phyloP scores from a whole-genome alignment of 53 echinoderm and acorn worm genomes.

The Henricia sp. region DNA sequence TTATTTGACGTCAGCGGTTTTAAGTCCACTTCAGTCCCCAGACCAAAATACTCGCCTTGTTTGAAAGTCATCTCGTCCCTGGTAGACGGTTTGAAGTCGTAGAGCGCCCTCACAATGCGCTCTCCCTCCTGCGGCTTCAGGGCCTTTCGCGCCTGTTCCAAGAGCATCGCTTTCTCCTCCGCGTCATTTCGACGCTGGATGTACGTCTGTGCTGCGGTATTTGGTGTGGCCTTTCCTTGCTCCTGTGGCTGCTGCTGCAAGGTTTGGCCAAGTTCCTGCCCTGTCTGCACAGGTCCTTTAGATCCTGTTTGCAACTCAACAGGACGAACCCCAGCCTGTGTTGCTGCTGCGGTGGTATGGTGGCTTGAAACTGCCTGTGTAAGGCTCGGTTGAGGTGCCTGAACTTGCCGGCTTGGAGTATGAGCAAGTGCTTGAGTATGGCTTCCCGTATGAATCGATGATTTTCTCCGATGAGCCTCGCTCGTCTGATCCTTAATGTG shows the following conservation, averaged over 20 bases:
- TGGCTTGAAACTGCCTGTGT: too few relatives aligned
- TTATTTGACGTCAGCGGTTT: too few relatives aligned
- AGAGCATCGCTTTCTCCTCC: background rate
- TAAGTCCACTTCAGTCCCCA: too few relatives aligned
- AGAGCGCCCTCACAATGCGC: slow-evolving; percentile 72
- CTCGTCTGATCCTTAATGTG: background rate
- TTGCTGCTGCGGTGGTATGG: too few relatives aligned
- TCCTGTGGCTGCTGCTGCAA: background rate
- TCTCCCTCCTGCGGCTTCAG: slow-evolving; percentile 67
- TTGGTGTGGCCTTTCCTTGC: background rate
- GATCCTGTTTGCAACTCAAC: too few relatives aligned
- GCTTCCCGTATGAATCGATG: background rate
- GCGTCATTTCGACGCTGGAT: slow-evolving; percentile 3
- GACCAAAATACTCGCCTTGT: slow-evolving; percentile 37
- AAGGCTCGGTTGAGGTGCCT: background rate
- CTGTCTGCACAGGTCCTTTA: too few relatives aligned
- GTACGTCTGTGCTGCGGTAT: slow-evolving; percentile 10
- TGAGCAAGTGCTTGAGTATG: background rate
- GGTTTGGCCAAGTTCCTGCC: background rate
- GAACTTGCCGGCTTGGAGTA: background rate
- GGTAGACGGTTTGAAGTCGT: slow-evolving; percentile 76
- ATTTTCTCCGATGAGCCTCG: background rate
- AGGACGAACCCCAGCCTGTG: too few relatives aligned
- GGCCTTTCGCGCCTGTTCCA: slow-evolving; percentile 32
- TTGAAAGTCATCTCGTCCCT: slow-evolving; percentile 73